Evolutionary conservation across 2,888 invertebrate genomes (phyloP).

Genomic region (Pollenia labialis): DNA sequence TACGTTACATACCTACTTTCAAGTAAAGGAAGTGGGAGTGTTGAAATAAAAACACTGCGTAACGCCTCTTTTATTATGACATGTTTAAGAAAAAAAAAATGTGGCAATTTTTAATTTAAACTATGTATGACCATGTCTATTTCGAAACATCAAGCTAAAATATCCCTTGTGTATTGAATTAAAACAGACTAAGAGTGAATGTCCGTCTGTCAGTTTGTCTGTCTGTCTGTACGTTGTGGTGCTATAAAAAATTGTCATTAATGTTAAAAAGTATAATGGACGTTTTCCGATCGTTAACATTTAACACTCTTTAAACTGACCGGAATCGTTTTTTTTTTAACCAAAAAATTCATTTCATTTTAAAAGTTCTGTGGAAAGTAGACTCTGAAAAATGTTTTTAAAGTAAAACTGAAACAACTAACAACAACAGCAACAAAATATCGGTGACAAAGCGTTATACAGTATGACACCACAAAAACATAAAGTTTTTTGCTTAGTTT

Average conservation of each 20-base stretch:
- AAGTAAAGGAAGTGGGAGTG: slow-evolving; percentile 40
- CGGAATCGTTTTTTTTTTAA: slow-evolving; percentile 22
- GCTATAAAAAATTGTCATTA: slow-evolving; percentile 57
- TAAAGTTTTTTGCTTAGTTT: not conserved
- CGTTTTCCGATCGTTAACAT: slow-evolving; percentile 65
- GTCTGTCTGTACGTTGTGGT: not conserved
- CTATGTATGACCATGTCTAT: not conserved
- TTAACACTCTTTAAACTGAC: slow-evolving; percentile 61
- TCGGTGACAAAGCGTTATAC: slow-evolving; percentile 60
- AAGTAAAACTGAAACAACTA: slow-evolving; percentile 37
- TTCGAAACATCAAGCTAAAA: slow-evolving; percentile 30
- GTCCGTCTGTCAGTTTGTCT: slow-evolving; percentile 5
- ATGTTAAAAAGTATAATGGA: slow-evolving; percentile 38
- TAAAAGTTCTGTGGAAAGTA: slow-evolving; percentile 6
- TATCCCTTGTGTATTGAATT: not conserved
- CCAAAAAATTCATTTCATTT: slow-evolving; percentile 28
- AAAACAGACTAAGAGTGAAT: not conserved
- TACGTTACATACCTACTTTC: not conserved
- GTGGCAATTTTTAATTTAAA: not conserved
- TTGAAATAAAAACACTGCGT: slow-evolving; percentile 7
- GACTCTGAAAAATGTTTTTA: slow-evolving; percentile 37
- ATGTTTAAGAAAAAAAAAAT: slow-evolving; percentile 22
- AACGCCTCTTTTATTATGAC: slow-evolving; percentile 42
- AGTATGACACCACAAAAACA: slow-evolving; percentile 36
- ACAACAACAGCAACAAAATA: slow-evolving; percentile 28